Percentiles rank a stretch among this genome's conserved stretches.
These are phyloP conservation scores for Hipposideros larvatus DNA, from an alignment of 2,797 vertebrate species.

Conservation along the genomic window DNA sequence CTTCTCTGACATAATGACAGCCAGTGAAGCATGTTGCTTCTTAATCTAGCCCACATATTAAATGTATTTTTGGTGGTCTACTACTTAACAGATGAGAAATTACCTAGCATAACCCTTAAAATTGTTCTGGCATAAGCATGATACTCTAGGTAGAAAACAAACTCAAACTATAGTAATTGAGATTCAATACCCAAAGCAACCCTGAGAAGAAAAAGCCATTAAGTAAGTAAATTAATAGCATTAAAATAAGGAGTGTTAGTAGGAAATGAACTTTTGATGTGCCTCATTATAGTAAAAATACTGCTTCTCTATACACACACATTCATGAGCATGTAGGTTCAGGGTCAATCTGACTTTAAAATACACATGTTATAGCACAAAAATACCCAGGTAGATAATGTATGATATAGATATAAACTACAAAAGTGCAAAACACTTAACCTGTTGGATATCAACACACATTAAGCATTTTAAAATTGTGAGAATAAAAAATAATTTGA, in stretches of 20 bases:
- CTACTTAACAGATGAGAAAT: not conserved
- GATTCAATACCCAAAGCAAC: not conserved
- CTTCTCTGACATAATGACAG: not conserved
- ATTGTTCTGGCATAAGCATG: not conserved
- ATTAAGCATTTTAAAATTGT: not conserved
- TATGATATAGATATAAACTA: not conserved
- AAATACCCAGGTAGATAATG: not conserved
- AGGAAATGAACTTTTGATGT: not conserved
- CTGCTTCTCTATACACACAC: not conserved
- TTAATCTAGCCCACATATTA: not conserved
- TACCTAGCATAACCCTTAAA: not conserved
- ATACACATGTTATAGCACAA: not conserved
- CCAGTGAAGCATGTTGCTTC: not conserved
- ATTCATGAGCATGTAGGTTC: not conserved
- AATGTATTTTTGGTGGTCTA: not conserved
- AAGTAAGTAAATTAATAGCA: not conserved
- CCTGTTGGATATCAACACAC: not conserved
- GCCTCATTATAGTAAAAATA: not conserved
- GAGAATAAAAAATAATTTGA: not conserved
- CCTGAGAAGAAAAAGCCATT: not conserved
- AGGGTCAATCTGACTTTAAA: not conserved
- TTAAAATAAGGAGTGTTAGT: not conserved
- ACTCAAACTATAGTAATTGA: not conserved
- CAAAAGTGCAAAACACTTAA: not conserved
- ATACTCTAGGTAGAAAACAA: not conserved